Conservation (phyloP, 2,113 vertebrate genomes). For the Cromileptes altivelis region DNA sequence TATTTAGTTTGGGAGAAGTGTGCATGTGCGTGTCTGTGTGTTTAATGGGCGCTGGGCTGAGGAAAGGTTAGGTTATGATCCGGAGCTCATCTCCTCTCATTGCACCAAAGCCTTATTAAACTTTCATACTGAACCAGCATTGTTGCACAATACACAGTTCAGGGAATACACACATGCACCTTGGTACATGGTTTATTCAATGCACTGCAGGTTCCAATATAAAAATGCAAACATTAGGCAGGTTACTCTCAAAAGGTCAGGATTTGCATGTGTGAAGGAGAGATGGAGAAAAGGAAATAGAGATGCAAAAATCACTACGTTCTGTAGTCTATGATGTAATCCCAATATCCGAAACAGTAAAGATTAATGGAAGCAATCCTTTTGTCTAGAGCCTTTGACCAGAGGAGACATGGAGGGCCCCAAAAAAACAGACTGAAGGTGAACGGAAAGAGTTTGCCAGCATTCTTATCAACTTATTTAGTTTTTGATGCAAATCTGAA, state of each 20-base stretch:
- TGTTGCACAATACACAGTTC: conserved; percentile 48
- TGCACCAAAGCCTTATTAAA: conserved; percentile 76
- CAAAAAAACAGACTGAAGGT: background rate
- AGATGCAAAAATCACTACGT: conserved; percentile 14
- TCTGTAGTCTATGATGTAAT: background rate
- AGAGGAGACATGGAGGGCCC: background rate
- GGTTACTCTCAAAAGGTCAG: conserved; percentile 49
- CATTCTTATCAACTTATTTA: background rate
- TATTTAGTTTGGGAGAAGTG: conserved; percentile 60
- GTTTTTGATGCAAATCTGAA: background rate
- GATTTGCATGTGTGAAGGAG: conserved; percentile 37
- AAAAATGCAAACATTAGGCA: conserved; percentile 58
- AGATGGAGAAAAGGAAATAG: conserved; percentile 4
- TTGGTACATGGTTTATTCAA: conserved; percentile 50
- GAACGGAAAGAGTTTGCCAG: background rate
- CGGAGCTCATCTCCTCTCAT: conserved; percentile 67
- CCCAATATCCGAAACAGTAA: background rate
- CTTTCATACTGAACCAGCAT: conserved; percentile 70
- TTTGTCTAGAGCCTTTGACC: background rate
- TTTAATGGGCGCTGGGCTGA: conserved; percentile 49
- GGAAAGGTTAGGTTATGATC: conserved; percentile 67
- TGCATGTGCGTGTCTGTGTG: conserved; percentile 53
- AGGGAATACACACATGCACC: conserved; percentile 58
- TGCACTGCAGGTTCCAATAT: conserved; percentile 48
- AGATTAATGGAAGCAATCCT: background rate